Evolutionary conservation across 2,888 invertebrate species (phyloP).

Genomic region (Rhorus exstirpatorius): DNA sequence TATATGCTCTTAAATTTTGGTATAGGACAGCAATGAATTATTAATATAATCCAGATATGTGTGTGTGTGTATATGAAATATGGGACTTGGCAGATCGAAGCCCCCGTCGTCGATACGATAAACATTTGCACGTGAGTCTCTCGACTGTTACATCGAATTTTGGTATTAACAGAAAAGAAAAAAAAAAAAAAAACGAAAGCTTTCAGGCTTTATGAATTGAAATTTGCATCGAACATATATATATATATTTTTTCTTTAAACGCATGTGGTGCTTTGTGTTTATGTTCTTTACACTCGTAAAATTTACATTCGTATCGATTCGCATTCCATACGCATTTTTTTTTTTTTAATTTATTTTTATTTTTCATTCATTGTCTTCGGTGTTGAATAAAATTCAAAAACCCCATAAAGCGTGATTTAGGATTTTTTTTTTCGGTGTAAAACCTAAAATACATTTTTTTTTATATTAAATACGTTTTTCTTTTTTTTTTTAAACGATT

Average conservation of each 20-base stretch:
- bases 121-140: slow-evolving; percentile 39
- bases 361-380: no score
- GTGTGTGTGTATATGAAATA: no score
- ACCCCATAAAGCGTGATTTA: neutral
- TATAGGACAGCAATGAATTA: no score
- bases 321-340: slow-evolving; percentile 35
- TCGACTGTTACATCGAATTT: neutral
- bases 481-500: no score
- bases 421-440: neutral
- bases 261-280: slow-evolving; percentile 76
- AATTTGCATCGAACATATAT: slow-evolving; percentile 47
- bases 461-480: neutral
- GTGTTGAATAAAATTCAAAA: neutral
- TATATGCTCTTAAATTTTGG: no score
- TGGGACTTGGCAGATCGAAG: no score
- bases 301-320: slow-evolving; percentile 33
- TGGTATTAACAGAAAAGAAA: slow-evolving; percentile 25
- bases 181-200: neutral
- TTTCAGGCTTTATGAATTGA: slow-evolving; percentile 22
- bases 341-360: neutral
- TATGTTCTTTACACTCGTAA: slow-evolving; percentile 64
- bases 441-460: neutral
- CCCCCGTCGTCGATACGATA: neutral
- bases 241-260: slow-evolving; percentile 49
- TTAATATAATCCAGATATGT: no score